Evolutionary conservation across 2,888 invertebrate genomes (phyloP), one percentile per base, ranked within the genome.

Genomic region (Cataglyphis livida): DNA sequence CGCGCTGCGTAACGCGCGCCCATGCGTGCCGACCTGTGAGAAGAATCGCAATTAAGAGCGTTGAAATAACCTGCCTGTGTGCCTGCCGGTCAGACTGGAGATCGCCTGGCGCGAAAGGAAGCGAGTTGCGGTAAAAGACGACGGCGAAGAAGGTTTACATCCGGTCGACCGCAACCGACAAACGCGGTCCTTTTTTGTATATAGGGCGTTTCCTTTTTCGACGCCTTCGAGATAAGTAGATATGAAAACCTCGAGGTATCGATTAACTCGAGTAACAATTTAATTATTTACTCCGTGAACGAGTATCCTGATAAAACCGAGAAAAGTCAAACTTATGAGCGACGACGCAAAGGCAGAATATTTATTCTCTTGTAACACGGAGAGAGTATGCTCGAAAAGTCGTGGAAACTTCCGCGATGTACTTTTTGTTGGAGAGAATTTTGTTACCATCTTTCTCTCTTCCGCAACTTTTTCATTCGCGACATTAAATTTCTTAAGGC

Each of bases 21-120:
- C 15, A 74, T 79, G 82, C 78, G 84, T 81, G 84, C 59, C 79
- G 65, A 61, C 78, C 71, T 89, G 88, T 89, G 88, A 89, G 89
- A 89, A 89, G 88, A 88, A 79, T 81, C 65, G 88, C 82, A 89
- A 89, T 89, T 89, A 89, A 87, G 84, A 84, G 82, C 85, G 88
- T 57, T 87, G 88, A 88, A 87, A 88, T 81, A 85, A 70, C 66
- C 65, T 66, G 61, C 51, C 18, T 54, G 48, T 54, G 48, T 48
- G 44, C 62, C 66, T 35, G 66, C 61, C 68, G 68, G 71, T 54
- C 84, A 75, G 73, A 74, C 83, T 86, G 84, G 65, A 82, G 75
- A 78, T 84, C 81, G 62, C 61, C 82, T 68, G 79, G 79, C 71
- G 85, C 81, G 82, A 87, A 88, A 88, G 88, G 88, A 88, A 88